Percentiles rank a stretch among this genome's conserved stretches.
These are phyloP conservation scores for Temnothorax ravouxi DNA, from an alignment of 2,888 invertebrate species.

Conservation along the genomic window DNA sequence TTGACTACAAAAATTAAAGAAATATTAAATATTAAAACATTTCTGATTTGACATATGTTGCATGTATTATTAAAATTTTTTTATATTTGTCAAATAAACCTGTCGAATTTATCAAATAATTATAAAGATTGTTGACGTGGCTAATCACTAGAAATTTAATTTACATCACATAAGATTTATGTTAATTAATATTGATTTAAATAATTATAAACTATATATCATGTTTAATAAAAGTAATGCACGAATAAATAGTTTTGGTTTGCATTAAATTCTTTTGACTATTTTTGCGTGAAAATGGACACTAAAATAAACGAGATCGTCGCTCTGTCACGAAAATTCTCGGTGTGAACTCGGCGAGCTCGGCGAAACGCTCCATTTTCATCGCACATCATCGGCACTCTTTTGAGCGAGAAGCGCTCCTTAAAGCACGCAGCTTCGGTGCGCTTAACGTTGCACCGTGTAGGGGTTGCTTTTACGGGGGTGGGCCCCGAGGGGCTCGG, in stretches of 20 bases:
- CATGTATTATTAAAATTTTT: background rate
- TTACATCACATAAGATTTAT: too few relatives aligned
- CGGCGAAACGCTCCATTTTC: background rate
- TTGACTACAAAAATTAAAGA: background rate
- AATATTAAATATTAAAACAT: background rate
- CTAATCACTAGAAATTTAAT: too few relatives aligned
- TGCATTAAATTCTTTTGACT: background rate
- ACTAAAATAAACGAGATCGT: background rate
- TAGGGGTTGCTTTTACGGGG: slow-evolving; percentile 72
- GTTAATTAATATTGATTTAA: too few relatives aligned
- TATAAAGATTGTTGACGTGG: too few relatives aligned
- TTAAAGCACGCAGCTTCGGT: slow-evolving; percentile 53
- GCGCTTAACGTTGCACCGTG: slow-evolving; percentile 70
- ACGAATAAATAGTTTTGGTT: background rate
- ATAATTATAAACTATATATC: too few relatives aligned
- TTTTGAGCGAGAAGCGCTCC: slow-evolving; percentile 47
- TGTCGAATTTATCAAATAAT: too few relatives aligned
- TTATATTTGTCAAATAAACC: too few relatives aligned
- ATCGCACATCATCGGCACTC: slow-evolving; percentile 20
- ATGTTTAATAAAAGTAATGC: too few relatives aligned
- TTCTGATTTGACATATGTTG: background rate
- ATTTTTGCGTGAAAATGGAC: background rate
- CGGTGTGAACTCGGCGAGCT: background rate
- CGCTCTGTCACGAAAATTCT: background rate
- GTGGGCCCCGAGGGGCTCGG: slow-evolving; percentile 73